Evolutionary conservation across 2,113 vertebrate species (phyloP).

Genomic region (Nicator chloris): DNA sequence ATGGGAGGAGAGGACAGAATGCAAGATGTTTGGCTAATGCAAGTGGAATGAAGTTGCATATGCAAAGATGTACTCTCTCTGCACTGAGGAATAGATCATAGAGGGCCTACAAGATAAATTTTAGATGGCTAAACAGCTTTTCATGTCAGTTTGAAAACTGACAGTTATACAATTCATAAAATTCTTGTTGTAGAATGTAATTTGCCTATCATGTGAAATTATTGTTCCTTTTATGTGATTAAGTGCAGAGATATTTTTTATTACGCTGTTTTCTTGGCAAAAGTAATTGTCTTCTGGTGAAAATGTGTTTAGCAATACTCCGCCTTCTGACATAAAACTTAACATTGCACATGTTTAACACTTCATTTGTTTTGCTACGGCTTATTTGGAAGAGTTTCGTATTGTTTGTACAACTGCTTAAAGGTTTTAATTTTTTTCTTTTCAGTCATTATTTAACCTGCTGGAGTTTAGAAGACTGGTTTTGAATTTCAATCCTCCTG

Average conservation of each 20-base stretch:
- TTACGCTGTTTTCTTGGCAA: neutral
- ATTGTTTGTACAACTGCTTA: neutral
- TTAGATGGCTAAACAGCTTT: neutral
- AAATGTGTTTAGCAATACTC: neutral
- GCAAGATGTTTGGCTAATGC: neutral
- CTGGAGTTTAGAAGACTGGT: slow-evolving; percentile 98
- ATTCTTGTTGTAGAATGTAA: neutral
- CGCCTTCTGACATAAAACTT: neutral
- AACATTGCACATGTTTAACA: neutral
- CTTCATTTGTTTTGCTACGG: neutral
- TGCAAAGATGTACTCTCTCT: neutral
- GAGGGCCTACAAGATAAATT: neutral
- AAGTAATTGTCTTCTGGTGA: neutral
- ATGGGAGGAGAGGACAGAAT: neutral
- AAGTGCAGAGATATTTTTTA: neutral
- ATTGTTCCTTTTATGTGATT: neutral
- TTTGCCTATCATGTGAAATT: neutral
- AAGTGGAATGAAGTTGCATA: neutral
- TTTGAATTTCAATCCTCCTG: slow-evolving; percentile 90
- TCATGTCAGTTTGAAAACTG: neutral
- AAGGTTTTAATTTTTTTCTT: neutral
- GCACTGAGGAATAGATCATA: neutral
- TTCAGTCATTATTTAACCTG: slow-evolving; percentile 83
- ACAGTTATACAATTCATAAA: neutral
- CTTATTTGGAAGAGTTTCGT: neutral